Base-by-base conservation (phyloP, 2,113 vertebrate genomes). In the Chionis minor region DNA sequence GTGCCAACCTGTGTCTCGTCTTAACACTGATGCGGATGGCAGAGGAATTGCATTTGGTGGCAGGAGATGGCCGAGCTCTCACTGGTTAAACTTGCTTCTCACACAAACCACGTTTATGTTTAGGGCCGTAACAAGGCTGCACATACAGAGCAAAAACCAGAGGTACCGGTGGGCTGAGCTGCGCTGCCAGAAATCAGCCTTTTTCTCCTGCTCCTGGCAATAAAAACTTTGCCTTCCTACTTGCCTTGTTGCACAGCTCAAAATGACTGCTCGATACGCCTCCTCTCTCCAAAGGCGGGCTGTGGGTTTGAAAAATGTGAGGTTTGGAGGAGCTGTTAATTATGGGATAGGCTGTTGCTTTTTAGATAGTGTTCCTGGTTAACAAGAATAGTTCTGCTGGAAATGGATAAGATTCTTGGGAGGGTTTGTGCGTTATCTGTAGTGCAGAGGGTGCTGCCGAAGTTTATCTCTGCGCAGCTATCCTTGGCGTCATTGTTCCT, bases 401-500 rank as follows among this genome's bases (percentile, higher is more conserved):
- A 56, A 80, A 10, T 10, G 91, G 97, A 97, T 97, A 97, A 97
- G 67, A 26, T 72, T 67, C 95, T 91, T 33, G 3, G 33, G 38
- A 78, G 83, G 59, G 88, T 81, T 92, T 77, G 75, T 77, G 85
- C 85, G 84, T 91, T 97, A 95, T 97, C 96, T 85, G 63, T 18
- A 5, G 0, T 4, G 45, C 45, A 56, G 91, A 69, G 26, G n/a
- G 24, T 89, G 81, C 77, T 89, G 83, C 65, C 7, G 5, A 24
- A 70, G 62, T 91, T 97, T 96, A 95, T 95, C 94, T 91, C 52
- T 16, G 18, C 0, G 2, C 65, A 71, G 85, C 80, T 93, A 32
- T 94, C 42, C 62, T 32, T 35, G 51, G 26, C 38, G 47, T 78
- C 49, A 56, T 90, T 95, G 54, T 66, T 77, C 78, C 38, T 54